Evolutionary conservation across 2,888 invertebrate species (phyloP).

Genomic region (Ischnura elegans): DNA sequence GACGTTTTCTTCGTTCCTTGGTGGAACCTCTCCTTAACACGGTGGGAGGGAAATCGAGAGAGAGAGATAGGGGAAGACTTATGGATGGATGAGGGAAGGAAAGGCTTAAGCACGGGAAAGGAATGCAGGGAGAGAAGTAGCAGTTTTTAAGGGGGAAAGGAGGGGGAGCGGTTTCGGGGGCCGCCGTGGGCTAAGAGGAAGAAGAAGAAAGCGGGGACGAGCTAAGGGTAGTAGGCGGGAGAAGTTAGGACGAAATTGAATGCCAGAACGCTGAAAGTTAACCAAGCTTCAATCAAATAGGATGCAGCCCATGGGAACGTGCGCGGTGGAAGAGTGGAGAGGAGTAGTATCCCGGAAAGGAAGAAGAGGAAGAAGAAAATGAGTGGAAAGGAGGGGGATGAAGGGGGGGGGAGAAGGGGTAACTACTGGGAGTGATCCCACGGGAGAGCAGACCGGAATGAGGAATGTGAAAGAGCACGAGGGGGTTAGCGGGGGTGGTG

Average conservation of each 20-base stretch:
- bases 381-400: not conserved
- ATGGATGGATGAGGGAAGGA: not conserved
- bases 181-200: not conserved
- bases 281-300: slow-evolving; percentile 66
- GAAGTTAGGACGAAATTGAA: slow-evolving; percentile 61
- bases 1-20: too few relatives aligned
- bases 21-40: too few relatives aligned
- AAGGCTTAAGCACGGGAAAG: not conserved
- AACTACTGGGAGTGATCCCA: slow-evolving; percentile 61
- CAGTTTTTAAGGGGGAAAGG: not conserved
- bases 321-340: not conserved
- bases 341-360: not conserved
- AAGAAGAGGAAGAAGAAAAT: slow-evolving; percentile 1
- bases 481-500: not conserved
- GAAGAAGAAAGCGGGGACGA: not conserved
- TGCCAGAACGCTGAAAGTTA: slow-evolving; percentile 65
- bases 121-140: not conserved
- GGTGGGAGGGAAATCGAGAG: not conserved
- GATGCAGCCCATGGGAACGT: slow-evolving; percentile 65
- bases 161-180: not conserved
- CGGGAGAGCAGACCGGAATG: slow-evolving; percentile 61
- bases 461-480: slow-evolving; percentile 55
- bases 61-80: not conserved
- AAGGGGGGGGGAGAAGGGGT: slow-evolving; percentile 24
- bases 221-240: not conserved